These are phyloP conservation scores for Cheilosia impressa DNA, from an alignment of 2,888 invertebrate species.

Conservation along the genomic window DNA sequence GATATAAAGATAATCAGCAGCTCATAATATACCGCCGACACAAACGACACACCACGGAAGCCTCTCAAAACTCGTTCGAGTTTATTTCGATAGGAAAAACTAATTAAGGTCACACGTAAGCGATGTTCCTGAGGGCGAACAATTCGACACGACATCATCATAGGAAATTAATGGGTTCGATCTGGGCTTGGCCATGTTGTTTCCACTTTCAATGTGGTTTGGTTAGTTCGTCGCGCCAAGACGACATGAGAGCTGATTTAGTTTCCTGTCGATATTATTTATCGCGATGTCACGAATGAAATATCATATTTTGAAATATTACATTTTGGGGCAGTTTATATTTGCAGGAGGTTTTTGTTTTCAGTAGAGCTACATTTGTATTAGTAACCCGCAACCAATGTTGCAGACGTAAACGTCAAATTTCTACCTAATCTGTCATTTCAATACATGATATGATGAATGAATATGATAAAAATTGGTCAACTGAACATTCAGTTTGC, in stretches of 20 bases:
- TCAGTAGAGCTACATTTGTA: not conserved
- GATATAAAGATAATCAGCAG: slow-evolving; percentile 70
- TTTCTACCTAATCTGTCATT: not conserved
- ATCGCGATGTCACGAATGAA: slow-evolving; percentile 24
- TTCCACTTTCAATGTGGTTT: slow-evolving; percentile 20
- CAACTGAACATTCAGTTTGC: too few species aligned
- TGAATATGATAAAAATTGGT: not conserved
- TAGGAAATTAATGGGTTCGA: slow-evolving; percentile 69
- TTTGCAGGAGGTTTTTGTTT: not conserved
- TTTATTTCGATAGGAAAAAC: slow-evolving; percentile 48
- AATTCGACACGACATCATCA: slow-evolving; percentile 69
- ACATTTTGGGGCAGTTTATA: not conserved
- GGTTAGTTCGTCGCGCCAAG: slow-evolving; percentile 15
- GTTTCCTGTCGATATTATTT: slow-evolving; percentile 69
- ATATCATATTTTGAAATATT: slow-evolving; percentile 2
- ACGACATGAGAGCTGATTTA: slow-evolving; percentile 63
- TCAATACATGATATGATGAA: not conserved
- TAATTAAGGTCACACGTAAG: slow-evolving; percentile 74
- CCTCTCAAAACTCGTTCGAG: slow-evolving; percentile 28
- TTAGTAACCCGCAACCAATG: too few species aligned
- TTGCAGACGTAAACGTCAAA: too few species aligned
- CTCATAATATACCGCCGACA: slow-evolving; percentile 39
- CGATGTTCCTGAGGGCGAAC: slow-evolving; percentile 66
- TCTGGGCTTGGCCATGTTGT: slow-evolving; percentile 61
- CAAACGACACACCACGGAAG: not conserved